Conservation (phyloP, 2,113 vertebrate genomes). For the Penelope pileata region DNA sequence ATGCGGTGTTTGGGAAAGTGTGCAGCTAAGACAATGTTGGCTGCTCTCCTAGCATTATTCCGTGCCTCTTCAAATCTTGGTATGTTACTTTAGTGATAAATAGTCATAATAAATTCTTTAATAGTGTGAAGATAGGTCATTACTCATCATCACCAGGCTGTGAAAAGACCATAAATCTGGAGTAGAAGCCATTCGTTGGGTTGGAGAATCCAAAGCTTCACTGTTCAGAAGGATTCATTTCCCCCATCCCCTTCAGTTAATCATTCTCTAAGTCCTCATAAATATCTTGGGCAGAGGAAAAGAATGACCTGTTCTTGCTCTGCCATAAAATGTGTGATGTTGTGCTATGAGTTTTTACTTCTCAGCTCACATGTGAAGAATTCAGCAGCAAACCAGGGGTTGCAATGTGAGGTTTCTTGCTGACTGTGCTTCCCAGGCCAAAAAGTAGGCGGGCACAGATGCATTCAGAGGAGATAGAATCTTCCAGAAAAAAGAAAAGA, state of each 20-base stretch:
- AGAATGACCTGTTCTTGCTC: conserved; percentile 28
- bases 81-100: conserved; percentile 52
- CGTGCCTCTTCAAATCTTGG: conserved; percentile 32
- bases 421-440: not conserved
- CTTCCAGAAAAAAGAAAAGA: not conserved
- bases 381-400: not conserved
- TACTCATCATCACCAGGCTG: conserved; percentile 42
- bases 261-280: conserved; percentile 58
- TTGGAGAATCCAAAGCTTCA: conserved; percentile 59
- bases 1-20: not conserved
- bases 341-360: conserved; percentile 25
- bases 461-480: not conserved
- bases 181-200: conserved; percentile 50
- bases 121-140: conserved; percentile 56
- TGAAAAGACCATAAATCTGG: conserved; percentile 61
- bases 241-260: conserved; percentile 41
- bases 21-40: not conserved
- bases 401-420: conserved; percentile 1
- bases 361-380: conserved; percentile 28
- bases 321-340: conserved; percentile 24
- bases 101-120: conserved; percentile 61
- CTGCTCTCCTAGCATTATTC: conserved; percentile 18
- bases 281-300: conserved; percentile 53
- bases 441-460: not conserved
- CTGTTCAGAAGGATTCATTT: conserved; percentile 69